Percentiles rank a stretch among this genome's conserved stretches.
phyloP scores from a whole-genome alignment of 1,140 invertebrate genomes.

The Hylyphantes graminicola region DNA sequence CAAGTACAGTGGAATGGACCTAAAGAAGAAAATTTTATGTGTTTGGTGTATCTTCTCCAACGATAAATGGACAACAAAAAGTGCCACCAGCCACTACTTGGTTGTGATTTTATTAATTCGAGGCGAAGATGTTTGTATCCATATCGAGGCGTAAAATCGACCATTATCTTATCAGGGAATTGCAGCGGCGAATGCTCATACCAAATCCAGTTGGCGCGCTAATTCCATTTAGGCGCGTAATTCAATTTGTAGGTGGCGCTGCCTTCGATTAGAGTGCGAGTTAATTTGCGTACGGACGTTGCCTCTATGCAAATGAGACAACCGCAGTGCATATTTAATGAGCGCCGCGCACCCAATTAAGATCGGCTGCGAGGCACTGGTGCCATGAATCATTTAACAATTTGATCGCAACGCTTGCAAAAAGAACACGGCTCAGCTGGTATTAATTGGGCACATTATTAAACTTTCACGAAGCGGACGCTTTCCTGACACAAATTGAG shows the following conservation, averaged over 20 bases:
- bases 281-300: slow-evolving; percentile 56
- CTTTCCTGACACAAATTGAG: slow-evolving; percentile 47
- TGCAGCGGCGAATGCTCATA: slow-evolving; percentile 43
- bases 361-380: slow-evolving; percentile 31
- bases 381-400: slow-evolving; percentile 60
- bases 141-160: slow-evolving; percentile 47
- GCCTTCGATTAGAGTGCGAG: slow-evolving; percentile 46
- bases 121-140: slow-evolving; percentile 45
- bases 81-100: neutral
- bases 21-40: too few species aligned
- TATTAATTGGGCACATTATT: slow-evolving; percentile 60
- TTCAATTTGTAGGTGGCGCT: slow-evolving; percentile 58
- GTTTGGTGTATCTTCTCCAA: too few species aligned
- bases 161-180: slow-evolving; percentile 58
- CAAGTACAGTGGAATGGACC: too few species aligned
- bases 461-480: slow-evolving; percentile 51
- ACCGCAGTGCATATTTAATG: slow-evolving; percentile 60
- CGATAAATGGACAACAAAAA: too few species aligned
- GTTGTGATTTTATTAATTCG: slow-evolving; percentile 45
- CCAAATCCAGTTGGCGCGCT: slow-evolving; percentile 49
- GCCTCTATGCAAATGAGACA: slow-evolving; percentile 56
- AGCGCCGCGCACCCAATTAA: slow-evolving; percentile 52
- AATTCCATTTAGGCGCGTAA: slow-evolving; percentile 53
- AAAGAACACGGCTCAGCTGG: slow-evolving; percentile 30
- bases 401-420: slow-evolving; percentile 47